Evolutionary conservation across 2,888 invertebrate genomes (phyloP).

Genomic region (Phyto melanocephala): DNA sequence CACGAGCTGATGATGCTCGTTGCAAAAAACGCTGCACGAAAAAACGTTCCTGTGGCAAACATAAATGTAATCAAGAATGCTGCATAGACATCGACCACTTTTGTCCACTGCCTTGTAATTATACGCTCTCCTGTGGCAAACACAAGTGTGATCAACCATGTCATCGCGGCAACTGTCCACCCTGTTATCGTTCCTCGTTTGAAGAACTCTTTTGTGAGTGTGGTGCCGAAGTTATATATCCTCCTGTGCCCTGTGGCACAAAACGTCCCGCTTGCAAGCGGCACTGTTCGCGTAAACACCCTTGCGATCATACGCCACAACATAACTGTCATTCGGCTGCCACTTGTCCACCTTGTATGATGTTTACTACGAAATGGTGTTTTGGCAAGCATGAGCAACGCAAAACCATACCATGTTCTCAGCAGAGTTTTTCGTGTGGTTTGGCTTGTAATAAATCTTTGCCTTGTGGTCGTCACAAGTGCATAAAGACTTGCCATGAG

Average conservation of each 20-base stretch:
- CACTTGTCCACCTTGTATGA: slow-evolving; percentile 90
- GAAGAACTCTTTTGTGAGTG: slow-evolving; percentile 95
- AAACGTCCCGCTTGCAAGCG: slow-evolving; percentile 88
- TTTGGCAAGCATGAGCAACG: slow-evolving; percentile 90
- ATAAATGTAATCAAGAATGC: slow-evolving; percentile 93
- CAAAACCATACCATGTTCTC: slow-evolving; percentile 87
- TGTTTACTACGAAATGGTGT: slow-evolving; percentile 91
- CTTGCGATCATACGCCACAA: slow-evolving; percentile 89
- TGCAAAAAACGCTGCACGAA: slow-evolving; percentile 96
- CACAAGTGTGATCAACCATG: slow-evolving; percentile 94
- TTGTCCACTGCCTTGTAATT: slow-evolving; percentile 90
- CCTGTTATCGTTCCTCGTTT: slow-evolving; percentile 89
- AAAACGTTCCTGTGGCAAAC: slow-evolving; percentile 90
- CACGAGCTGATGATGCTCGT: slow-evolving; percentile 85
- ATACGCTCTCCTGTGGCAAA: slow-evolving; percentile 89
- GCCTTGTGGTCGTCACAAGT: slow-evolving; percentile 91
- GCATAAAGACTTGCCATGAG: slow-evolving; percentile 88
- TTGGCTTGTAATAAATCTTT: slow-evolving; percentile 89
- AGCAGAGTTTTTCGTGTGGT: slow-evolving; percentile 93
- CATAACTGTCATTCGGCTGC: slow-evolving; percentile 89
- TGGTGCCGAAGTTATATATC: slow-evolving; percentile 90
- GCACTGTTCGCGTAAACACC: slow-evolving; percentile 87
- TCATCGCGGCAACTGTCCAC: slow-evolving; percentile 90
- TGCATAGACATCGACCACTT: slow-evolving; percentile 92
- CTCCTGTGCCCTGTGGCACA: slow-evolving; percentile 96